These are phyloP conservation scores for Chironomus tentans DNA, from an alignment of 2,888 invertebrate genomes.

Conservation along the genomic window DNA sequence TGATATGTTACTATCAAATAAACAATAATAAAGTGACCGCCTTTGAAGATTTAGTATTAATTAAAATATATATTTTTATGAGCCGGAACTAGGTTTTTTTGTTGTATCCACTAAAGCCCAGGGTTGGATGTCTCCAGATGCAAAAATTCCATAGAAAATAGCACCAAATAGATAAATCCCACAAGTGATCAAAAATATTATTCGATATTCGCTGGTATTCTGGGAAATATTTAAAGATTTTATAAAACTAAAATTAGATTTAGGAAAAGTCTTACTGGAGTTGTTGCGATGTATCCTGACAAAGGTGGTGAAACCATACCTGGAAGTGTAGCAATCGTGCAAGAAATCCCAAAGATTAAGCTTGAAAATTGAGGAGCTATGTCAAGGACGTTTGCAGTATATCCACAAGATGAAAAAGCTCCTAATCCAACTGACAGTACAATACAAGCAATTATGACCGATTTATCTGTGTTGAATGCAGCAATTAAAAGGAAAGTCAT, in stretches of 20 bases:
- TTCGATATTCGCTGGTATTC: slow-evolving; percentile 1
- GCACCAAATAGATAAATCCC: slow-evolving; percentile 18
- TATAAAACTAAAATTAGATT: too few species aligned
- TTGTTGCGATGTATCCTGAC: slow-evolving; percentile 60
- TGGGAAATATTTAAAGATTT: neutral
- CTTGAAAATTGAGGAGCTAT: slow-evolving; percentile 77
- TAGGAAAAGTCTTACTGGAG: slow-evolving; percentile 46
- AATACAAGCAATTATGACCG: neutral
- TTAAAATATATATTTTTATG: too few species aligned
- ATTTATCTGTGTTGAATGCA: neutral
- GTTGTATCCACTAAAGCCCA: neutral
- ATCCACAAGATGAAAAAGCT: slow-evolving; percentile 6
- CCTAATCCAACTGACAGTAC: slow-evolving; percentile 4
- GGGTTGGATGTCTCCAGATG: neutral
- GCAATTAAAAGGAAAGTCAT: slow-evolving; percentile 11
- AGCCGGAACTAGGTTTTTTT: too few species aligned
- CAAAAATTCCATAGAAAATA: slow-evolving; percentile 11
- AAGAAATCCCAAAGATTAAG: slow-evolving; percentile 74
- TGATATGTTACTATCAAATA: too few species aligned
- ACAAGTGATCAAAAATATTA: slow-evolving; percentile 10
- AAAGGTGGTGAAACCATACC: slow-evolving; percentile 71
- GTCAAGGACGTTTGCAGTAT: slow-evolving; percentile 65
- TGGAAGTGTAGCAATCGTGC: slow-evolving; percentile 74
- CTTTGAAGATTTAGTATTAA: too few species aligned
- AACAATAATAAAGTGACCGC: too few species aligned